phyloP scores from a whole-genome alignment of 2,797 vertebrate genomes.

The Apogon talboti region DNA sequence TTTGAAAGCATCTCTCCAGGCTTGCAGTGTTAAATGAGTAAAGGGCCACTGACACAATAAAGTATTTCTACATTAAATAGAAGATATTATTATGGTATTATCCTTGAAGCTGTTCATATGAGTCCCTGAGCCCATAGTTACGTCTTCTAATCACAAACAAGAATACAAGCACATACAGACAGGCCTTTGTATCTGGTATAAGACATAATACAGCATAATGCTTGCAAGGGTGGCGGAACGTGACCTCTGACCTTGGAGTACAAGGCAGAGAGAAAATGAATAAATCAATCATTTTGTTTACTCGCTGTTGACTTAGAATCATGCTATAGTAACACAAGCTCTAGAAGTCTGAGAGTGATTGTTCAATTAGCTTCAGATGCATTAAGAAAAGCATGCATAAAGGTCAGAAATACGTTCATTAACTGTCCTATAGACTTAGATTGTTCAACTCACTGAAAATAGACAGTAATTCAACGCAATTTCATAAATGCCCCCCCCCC shows the following conservation, averaged over 20 bases:
- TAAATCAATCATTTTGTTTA: too few relatives aligned
- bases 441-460: neutral
- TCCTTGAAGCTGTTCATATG: constrained; percentile 50
- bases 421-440: neutral
- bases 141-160: constrained; percentile 40
- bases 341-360: too few relatives aligned
- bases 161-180: neutral
- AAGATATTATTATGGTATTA: constrained; percentile 43
- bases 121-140: constrained; percentile 33
- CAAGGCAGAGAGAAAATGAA: constrained; percentile 1
- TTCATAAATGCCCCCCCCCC: too few relatives aligned
- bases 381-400: too few relatives aligned
- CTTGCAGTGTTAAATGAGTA: constrained; percentile 53
- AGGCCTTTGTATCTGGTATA: neutral
- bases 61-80: constrained; percentile 59
- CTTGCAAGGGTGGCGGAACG: neutral
- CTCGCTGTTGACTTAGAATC: too few relatives aligned
- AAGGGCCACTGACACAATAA: constrained; percentile 50
- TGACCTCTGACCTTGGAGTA: constrained; percentile 14
- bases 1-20: constrained; percentile 56
- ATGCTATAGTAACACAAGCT: too few relatives aligned
- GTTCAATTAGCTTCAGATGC: too few relatives aligned
- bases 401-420: too few relatives aligned
- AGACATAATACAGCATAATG: constrained; percentile 2
- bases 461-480: neutral